Percentiles rank a stretch among this genome's conserved stretches.
These are phyloP conservation scores for Columba livia DNA, from an alignment of 2,113 vertebrate species.

Conservation along the genomic window DNA sequence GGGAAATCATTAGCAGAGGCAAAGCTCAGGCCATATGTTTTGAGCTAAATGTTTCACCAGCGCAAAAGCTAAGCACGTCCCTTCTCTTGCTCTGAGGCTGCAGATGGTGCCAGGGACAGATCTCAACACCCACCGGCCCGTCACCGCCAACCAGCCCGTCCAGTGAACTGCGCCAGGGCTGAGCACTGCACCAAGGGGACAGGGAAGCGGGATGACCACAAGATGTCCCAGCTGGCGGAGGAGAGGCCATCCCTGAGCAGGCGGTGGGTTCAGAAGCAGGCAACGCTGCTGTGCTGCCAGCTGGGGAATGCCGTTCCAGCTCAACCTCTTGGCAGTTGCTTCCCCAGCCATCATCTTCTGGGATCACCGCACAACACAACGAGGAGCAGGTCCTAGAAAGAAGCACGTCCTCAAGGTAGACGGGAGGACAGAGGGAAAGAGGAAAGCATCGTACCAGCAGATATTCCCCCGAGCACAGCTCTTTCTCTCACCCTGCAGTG, in stretches of 20 bases:
- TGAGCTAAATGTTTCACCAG: neutral
- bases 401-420: neutral
- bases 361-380: fast-evolving
- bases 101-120: neutral
- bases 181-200: fast-evolving
- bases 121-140: neutral
- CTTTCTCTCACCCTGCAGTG: neutral
- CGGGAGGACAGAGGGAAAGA: neutral
- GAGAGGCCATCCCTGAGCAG: neutral
- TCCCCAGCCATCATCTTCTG: fast-evolving
- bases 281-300: neutral
- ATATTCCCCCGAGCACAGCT: fast-evolving
- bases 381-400: neutral
- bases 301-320: neutral
- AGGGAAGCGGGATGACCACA: neutral
- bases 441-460: neutral
- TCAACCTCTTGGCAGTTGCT: neutral
- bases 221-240: no score
- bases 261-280: neutral
- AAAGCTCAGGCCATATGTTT: neutral
- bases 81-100: neutral
- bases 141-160: neutral
- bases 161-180: fast-evolving
- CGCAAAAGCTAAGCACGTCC: neutral
- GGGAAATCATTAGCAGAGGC: neutral